Evolutionary conservation across 1,140 invertebrate genomes (phyloP).

Genomic region (Solenopsis invicta): DNA sequence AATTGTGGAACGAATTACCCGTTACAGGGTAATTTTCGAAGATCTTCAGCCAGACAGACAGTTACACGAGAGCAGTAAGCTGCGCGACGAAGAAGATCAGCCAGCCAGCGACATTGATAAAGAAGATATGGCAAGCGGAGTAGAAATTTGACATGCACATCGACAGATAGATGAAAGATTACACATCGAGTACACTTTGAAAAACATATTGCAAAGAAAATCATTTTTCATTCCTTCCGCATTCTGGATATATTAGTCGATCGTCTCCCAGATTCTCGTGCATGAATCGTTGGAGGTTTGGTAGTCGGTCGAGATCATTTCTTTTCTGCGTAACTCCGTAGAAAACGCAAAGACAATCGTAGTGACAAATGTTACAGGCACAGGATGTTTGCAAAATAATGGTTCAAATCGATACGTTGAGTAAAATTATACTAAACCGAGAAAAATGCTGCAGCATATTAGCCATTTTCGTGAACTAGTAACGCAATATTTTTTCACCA

Average conservation of each 20-base stretch:
- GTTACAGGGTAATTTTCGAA: slow-evolving; percentile 62
- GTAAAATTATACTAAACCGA: not conserved
- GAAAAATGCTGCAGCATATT: not conserved
- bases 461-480: not conserved
- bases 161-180: slow-evolving; percentile 57
- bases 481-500: not conserved
- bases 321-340: slow-evolving; percentile 21
- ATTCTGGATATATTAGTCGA: slow-evolving; percentile 26
- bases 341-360: not conserved
- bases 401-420: not conserved
- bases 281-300: slow-evolving; percentile 33
- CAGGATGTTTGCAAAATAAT: not conserved
- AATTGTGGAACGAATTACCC: slow-evolving; percentile 49
- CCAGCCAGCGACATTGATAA: slow-evolving; percentile 66
- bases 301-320: slow-evolving; percentile 25
- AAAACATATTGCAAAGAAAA: slow-evolving; percentile 16
- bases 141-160: slow-evolving; percentile 54
- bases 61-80: slow-evolving; percentile 55
- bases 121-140: slow-evolving; percentile 51
- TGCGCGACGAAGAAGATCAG: slow-evolving; percentile 50
- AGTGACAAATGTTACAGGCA: not conserved
- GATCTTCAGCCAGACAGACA: slow-evolving; percentile 53
- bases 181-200: slow-evolving; percentile 21
- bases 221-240: slow-evolving; percentile 14
- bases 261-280: slow-evolving; percentile 44